Evolutionary conservation across 2,888 invertebrate species (phyloP).

Genomic region (Callinectes sapidus): DNA sequence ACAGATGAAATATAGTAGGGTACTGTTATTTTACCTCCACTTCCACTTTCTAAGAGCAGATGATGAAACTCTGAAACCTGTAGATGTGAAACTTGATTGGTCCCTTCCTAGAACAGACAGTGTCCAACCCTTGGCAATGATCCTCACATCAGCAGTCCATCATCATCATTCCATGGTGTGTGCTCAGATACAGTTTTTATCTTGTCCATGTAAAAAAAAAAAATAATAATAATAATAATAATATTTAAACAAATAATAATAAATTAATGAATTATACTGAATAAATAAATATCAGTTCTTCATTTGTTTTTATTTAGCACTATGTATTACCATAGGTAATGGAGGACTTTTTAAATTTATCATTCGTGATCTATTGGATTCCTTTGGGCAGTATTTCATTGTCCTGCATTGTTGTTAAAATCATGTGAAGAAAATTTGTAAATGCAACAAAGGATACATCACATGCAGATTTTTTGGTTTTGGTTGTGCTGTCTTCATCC

Average conservation of each 20-base stretch:
- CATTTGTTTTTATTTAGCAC: not conserved
- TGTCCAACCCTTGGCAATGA: not conserved
- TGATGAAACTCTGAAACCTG: conserved; percentile 27
- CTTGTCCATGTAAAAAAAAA: not conserved
- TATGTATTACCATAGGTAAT: not conserved
- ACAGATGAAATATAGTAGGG: not conserved
- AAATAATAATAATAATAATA: too few species aligned
- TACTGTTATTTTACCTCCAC: not conserved
- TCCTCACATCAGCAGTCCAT: not conserved
- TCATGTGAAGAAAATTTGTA: not conserved
- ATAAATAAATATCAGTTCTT: too few species aligned
- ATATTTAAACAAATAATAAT: too few species aligned
- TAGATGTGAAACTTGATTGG: conserved; percentile 56
- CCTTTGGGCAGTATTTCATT: not conserved
- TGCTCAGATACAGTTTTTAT: not conserved
- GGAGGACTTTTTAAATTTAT: not conserved
- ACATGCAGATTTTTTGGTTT: not conserved
- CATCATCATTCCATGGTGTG: not conserved
- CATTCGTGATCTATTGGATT: not conserved
- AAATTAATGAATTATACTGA: too few species aligned
- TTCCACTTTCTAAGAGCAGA: conserved; percentile 16
- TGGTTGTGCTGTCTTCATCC: too few species aligned
- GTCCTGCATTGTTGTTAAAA: not conserved
- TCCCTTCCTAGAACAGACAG: not conserved
- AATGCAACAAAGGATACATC: not conserved